Conservation (phyloP, 2,113 vertebrate genomes). For the Lathamus discolor region DNA sequence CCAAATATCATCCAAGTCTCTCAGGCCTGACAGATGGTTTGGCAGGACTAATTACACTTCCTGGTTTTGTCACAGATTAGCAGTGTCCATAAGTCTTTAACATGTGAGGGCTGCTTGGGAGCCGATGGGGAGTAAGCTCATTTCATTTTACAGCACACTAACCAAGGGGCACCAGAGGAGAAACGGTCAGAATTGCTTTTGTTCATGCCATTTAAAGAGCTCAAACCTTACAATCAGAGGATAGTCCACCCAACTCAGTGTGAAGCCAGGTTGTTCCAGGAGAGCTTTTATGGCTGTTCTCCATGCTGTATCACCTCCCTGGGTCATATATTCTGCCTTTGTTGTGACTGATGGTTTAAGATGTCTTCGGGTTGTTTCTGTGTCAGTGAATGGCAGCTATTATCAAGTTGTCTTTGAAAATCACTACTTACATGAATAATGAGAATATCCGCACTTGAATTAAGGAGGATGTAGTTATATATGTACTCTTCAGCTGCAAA, state of each 20-base stretch:
- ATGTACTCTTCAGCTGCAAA: not conserved
- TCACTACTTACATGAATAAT: not conserved
- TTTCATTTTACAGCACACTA: not conserved
- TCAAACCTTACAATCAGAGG: not conserved
- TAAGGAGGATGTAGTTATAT: not conserved
- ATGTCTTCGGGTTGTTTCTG: not conserved
- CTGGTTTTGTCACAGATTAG: conserved; percentile 37
- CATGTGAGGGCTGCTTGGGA: not conserved
- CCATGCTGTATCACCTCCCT: not conserved
- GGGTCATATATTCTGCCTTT: not conserved
- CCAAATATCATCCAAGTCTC: conserved; percentile 52
- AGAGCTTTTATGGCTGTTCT: not conserved
- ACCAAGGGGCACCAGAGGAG: not conserved
- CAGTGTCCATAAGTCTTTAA: not conserved
- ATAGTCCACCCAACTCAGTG: not conserved
- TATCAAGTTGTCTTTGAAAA: not conserved
- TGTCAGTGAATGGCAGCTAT: not conserved
- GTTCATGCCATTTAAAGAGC: not conserved
- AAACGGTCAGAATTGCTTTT: not conserved
- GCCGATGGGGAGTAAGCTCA: not conserved
- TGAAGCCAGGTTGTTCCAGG: not conserved
- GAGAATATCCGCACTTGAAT: not conserved
- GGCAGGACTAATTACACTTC: conserved; percentile 27
- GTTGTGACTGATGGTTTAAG: not conserved
- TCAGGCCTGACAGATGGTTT: conserved; percentile 48